phyloP scores from a whole-genome alignment of 1,140 invertebrate genomes.

The Drosophila insularis region DNA sequence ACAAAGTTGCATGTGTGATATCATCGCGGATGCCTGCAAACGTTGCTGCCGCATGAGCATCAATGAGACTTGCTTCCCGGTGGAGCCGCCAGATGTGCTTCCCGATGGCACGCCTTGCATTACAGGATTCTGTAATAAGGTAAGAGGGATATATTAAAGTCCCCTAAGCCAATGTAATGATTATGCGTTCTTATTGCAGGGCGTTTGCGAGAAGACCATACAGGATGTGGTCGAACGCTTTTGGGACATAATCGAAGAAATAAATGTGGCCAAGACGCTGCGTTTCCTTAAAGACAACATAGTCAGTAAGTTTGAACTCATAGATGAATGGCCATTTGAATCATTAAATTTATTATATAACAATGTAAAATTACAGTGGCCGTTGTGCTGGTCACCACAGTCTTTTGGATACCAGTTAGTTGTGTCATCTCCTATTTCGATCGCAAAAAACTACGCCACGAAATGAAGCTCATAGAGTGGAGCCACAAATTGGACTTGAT shows the following conservation, averaged over 20 bases:
- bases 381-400: constrained; percentile 92
- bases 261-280: constrained; percentile 96
- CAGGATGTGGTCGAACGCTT: constrained; percentile 97
- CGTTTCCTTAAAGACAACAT: constrained; percentile 94
- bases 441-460: constrained; percentile 85
- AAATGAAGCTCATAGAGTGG: constrained; percentile 85
- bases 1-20: constrained; percentile 97
- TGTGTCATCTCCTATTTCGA: constrained; percentile 92
- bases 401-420: constrained; percentile 96
- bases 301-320: constrained; percentile 85
- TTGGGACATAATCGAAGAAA: constrained; percentile 98
- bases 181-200: constrained; percentile 84
- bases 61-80: constrained; percentile 95
- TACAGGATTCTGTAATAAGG: constrained; percentile 97
- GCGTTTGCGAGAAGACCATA: constrained; percentile 96
- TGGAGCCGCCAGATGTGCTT: constrained; percentile 92
- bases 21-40: constrained; percentile 86
- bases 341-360: neutral
- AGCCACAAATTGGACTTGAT: constrained; percentile 85
- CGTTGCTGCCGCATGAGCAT: constrained; percentile 93
- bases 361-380: constrained; percentile 83
- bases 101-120: constrained; percentile 97
- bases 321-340: neutral
- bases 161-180: neutral
- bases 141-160: constrained; percentile 68